Conservation (phyloP, 1,140 invertebrate species). For the Drosophila sucinea region DNA sequence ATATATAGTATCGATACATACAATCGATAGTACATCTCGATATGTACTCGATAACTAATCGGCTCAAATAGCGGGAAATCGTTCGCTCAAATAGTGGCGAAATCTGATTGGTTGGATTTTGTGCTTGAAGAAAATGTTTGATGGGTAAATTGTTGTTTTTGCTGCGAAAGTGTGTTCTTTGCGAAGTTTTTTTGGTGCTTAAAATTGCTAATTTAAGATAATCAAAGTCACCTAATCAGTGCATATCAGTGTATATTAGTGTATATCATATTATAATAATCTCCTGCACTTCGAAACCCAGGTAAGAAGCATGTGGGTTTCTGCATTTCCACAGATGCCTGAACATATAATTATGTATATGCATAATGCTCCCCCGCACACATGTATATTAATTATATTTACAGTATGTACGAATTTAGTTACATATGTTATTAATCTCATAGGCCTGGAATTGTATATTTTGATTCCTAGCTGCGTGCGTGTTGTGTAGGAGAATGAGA, state of each 20-base stretch:
- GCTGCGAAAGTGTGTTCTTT: not conserved
- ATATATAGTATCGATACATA: no score
- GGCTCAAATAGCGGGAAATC: no score
- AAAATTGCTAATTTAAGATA: not conserved
- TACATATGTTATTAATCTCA: not conserved
- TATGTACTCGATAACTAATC: no score
- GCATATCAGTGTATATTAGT: not conserved
- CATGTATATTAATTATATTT: slow-evolving; percentile 3
- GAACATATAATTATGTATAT: not conserved
- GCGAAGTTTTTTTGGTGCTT: not conserved
- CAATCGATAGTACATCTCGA: no score
- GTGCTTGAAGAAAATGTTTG: no score
- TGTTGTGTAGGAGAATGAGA: not conserved
- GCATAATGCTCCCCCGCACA: not conserved
- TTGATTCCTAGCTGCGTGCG: not conserved
- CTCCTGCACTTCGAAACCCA: not conserved
- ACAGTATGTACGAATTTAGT: slow-evolving; percentile 1
- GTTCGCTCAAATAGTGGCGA: no score
- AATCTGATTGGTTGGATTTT: no score
- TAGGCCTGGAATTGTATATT: not conserved
- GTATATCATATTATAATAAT: no score
- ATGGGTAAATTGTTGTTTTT: no score
- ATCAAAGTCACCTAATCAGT: not conserved
- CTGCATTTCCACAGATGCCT: not conserved
- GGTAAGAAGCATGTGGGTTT: not conserved